phyloP scores from a whole-genome alignment of 1,140 invertebrate genomes.

The Plutomurus gul region DNA sequence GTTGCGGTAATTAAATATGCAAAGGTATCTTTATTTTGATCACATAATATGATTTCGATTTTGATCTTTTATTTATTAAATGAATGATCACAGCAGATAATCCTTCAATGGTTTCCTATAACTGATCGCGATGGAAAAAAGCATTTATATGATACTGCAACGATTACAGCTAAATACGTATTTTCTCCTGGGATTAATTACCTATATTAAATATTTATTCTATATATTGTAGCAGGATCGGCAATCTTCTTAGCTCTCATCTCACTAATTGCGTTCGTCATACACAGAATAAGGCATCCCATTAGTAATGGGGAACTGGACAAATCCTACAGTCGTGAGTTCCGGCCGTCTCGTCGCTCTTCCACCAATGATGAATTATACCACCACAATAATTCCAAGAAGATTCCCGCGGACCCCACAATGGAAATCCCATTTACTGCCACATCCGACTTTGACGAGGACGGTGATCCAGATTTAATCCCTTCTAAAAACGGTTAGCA shows the following conservation, averaged over 20 bases:
- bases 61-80: too few species aligned
- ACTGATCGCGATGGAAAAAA: too few species aligned
- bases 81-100: too few species aligned
- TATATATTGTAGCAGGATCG: too few species aligned
- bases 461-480: slow-evolving; percentile 54
- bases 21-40: too few species aligned
- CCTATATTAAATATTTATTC: too few species aligned
- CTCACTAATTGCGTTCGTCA: slow-evolving; percentile 52
- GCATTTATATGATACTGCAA: too few species aligned
- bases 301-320: slow-evolving; percentile 48
- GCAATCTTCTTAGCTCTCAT: slow-evolving; percentile 44
- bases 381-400: slow-evolving; percentile 49
- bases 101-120: too few species aligned
- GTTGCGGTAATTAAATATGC: too few species aligned
- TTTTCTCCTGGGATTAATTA: too few species aligned
- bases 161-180: too few species aligned
- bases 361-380: slow-evolving; percentile 53
- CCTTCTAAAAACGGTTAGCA: slow-evolving; percentile 52
- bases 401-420: slow-evolving; percentile 39
- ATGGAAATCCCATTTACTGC: slow-evolving; percentile 49
- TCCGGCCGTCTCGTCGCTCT: slow-evolving; percentile 46
- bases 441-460: slow-evolving; percentile 48
- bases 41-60: too few species aligned
- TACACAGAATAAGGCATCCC: slow-evolving; percentile 51
- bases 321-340: slow-evolving; percentile 52